Evolutionary conservation across 2,888 invertebrate genomes (phyloP), one percentile per base, ranked within the genome.

Genomic region (Platycheirus rosarum): DNA sequence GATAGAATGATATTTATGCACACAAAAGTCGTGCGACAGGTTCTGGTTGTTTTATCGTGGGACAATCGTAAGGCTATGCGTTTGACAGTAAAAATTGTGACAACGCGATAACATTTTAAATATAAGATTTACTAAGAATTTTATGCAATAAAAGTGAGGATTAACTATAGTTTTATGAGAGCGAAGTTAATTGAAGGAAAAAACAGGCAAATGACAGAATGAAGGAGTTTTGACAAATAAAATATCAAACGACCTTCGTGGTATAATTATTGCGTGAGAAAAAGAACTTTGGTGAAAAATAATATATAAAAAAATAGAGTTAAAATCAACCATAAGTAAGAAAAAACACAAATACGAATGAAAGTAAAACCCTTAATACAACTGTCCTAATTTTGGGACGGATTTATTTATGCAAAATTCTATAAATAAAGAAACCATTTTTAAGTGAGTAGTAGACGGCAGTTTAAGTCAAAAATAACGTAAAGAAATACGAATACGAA

Each of bases 21-120:
- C 65, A 60, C 0, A 57, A 60, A 75, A 75, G 75, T 80, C 70
- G 80, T 80, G 70, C 57, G 75, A 80, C 80, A 80, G 80, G 80
- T 76, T 80, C 53, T 57, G 32, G 63, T 57, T 42, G 8, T 37
- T 14, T 55, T 32, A 53, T 32, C 60, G 40, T 62, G 53, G 60
- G 60, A 68, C 66, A 49, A 20, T 9, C 29, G 23, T 63, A 35
- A 65, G 35, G 57, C 20, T 55, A 35, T 40, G 32, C 37, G 57
- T 79, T 49, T 55, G 68, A 65, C 70, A 65, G 65, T 11, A 55
- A 20, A 70, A 65, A 69, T 55, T 55, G 49, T 70, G 63, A 69
- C 48, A 40, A 74, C 57, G 48, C 37, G 37, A 68, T 66, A 49
- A 13, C 9, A 48, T 40, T 62, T 63, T 26, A 9, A 23, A 16